phyloP scores from a whole-genome alignment of 1,140 invertebrate species.

The Pseudoatta argentina region DNA sequence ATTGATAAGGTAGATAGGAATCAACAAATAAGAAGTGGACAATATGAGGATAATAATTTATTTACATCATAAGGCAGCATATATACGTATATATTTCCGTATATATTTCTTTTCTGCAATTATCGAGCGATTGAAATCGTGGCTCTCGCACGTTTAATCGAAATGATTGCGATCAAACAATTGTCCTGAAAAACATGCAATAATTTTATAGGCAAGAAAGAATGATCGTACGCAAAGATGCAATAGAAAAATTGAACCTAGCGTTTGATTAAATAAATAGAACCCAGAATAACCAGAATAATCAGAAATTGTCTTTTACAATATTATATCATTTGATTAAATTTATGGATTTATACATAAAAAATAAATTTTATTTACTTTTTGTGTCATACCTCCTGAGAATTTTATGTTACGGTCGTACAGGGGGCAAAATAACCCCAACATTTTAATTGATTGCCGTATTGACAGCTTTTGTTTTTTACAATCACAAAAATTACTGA shows the following conservation, averaged over 20 bases:
- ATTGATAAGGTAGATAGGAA: background rate
- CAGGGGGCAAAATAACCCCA: too few species aligned
- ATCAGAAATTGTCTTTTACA: too few species aligned
- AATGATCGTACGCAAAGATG: background rate
- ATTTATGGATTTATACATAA: too few species aligned
- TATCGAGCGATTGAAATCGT: background rate
- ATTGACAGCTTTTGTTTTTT: too few species aligned
- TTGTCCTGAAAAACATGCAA: constrained; percentile 10
- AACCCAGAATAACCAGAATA: background rate
- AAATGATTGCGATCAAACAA: constrained; percentile 67
- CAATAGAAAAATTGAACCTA: background rate
- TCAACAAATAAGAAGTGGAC: constrained; percentile 50
- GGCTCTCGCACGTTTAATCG: constrained; percentile 70
- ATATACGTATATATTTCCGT: constrained; percentile 50
- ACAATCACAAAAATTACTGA: too few species aligned
- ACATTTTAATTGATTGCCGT: too few species aligned
- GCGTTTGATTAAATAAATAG: background rate
- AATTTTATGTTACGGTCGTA: too few species aligned
- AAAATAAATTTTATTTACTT: too few species aligned
- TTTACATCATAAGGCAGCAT: constrained; percentile 2
- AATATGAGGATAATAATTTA: constrained; percentile 69
- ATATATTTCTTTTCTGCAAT: constrained; percentile 4
- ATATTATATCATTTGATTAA: too few species aligned
- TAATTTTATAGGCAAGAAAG: background rate
- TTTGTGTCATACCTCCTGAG: too few species aligned